Evolutionary conservation across 2,113 vertebrate species (phyloP), one percentile per base, ranked within the genome.

Genomic region (Tetraodon nigroviridis): DNA sequence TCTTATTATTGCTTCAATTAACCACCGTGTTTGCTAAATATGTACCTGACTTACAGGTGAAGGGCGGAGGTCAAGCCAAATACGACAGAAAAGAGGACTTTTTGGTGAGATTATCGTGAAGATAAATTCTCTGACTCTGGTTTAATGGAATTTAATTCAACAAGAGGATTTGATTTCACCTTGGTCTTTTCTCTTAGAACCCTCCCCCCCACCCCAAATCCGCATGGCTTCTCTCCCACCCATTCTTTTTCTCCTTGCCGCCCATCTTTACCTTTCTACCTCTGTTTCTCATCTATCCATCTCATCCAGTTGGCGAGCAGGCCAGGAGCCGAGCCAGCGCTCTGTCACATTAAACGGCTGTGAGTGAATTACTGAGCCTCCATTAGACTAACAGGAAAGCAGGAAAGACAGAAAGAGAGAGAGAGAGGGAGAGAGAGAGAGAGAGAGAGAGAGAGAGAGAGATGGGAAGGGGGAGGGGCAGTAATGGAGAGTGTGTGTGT

Each of bases 321-420:
- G 77, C 69, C 74, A 78, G 78, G 76, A 83, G 85, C 89, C 90
- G 89, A 91, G 86, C 80, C 84, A 89, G 89, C 78, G 49, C 79
- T 72, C 87, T 85, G 81, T 85, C 87, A 76, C 84, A 84, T 90
- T 74, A 86, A 68, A 80, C 67, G 49, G 61, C 70, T 40, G 58
- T 88, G 87, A 90, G 84, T 88, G 83, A 89, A 90, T 90, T 88
- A 90, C 81, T 79, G 66, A 54, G 61, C 81, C 74, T 89, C 90
- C 88, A 90, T 91, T 89, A 89, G 65, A 52, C 78, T 87, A 89
- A 87, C 79, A 73, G 87, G 80, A 90, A 87, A 76, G 67, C 15
- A 5, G 42, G 29, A 37, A 37, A 37, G 32, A 37, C 2, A 12
- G 10, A 37, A 10, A 37, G 10, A 37, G 32, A 37, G 32, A 37